phyloP scores from a whole-genome alignment of 2,888 invertebrate species.

The Choristoneura rosaceana region DNA sequence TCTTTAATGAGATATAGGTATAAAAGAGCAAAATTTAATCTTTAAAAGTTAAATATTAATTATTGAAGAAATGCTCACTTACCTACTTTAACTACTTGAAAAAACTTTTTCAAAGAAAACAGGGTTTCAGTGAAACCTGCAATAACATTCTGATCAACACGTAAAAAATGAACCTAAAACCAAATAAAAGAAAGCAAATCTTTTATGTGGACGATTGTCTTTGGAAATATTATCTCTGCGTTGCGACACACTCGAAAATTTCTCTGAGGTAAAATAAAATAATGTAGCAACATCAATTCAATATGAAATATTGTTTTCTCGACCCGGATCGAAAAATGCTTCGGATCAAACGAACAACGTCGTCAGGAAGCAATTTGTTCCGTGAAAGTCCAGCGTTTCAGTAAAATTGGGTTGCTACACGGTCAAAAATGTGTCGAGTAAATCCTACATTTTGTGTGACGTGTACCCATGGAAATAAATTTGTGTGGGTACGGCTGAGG shows the following conservation, averaged over 20 bases:
- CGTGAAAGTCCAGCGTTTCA: conserved; percentile 21
- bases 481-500: not conserved
- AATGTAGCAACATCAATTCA: conserved; percentile 16
- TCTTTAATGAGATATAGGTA: no score
- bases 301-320: conserved; percentile 34
- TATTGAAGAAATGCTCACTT: no score
- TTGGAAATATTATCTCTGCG: not conserved
- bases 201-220: conserved; percentile 1
- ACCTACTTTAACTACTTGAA: no score
- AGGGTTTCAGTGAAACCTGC: not conserved
- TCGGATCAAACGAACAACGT: conserved; percentile 27
- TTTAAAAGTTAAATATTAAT: no score
- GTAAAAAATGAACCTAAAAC: not conserved
- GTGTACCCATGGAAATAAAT: not conserved
- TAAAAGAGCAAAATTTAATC: no score
- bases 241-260: not conserved
- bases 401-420: conserved; percentile 23
- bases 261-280: not conserved
- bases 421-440: conserved; percentile 1
- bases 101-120: no score
- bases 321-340: conserved; percentile 19
- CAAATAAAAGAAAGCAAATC: not conserved
- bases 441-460: not conserved
- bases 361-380: conserved; percentile 24
- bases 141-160: not conserved